Evolutionary conservation across 2,797 vertebrate species (phyloP).

Genomic region (Parotocinclus haroldoi): DNA sequence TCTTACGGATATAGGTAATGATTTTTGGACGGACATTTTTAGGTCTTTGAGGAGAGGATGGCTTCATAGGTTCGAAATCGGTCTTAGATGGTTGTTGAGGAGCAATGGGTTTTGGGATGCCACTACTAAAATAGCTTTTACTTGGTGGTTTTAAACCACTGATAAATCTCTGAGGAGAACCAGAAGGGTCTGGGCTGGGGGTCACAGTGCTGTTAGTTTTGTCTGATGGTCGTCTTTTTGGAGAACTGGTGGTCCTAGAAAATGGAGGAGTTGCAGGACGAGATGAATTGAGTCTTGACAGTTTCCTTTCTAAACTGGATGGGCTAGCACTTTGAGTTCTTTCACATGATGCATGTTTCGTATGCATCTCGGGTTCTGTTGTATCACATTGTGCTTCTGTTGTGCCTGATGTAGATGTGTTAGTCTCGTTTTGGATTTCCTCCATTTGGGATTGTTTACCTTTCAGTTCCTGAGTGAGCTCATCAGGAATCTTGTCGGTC

Average conservation of each 20-base stretch:
- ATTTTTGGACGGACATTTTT: constrained; percentile 93
- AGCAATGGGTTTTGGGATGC: constrained; percentile 81
- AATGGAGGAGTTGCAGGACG: constrained; percentile 59
- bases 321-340: constrained; percentile 49
- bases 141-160: constrained; percentile 70
- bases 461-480: constrained; percentile 46
- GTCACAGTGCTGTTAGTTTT: constrained; percentile 58
- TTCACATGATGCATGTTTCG: constrained; percentile 65
- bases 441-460: constrained; percentile 65
- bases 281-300: constrained; percentile 68
- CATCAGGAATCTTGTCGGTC: constrained; percentile 46
- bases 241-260: constrained; percentile 58
- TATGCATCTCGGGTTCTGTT: constrained; percentile 45
- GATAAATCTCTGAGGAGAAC: constrained; percentile 61
- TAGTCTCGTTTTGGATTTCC: constrained; percentile 47
- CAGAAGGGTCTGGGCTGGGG: constrained; percentile 58
- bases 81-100: constrained; percentile 59
- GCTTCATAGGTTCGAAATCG: constrained; percentile 66
- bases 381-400: constrained; percentile 40
- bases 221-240: constrained; percentile 66
- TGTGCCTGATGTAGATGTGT: constrained; percentile 41
- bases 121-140: constrained; percentile 71
- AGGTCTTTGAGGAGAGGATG: constrained; percentile 73
- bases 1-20: constrained; percentile 91
- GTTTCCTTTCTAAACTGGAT: constrained; percentile 69